Base-by-base conservation (phyloP, 1,140 invertebrate genomes). In the Anastrepha obliqua region DNA sequence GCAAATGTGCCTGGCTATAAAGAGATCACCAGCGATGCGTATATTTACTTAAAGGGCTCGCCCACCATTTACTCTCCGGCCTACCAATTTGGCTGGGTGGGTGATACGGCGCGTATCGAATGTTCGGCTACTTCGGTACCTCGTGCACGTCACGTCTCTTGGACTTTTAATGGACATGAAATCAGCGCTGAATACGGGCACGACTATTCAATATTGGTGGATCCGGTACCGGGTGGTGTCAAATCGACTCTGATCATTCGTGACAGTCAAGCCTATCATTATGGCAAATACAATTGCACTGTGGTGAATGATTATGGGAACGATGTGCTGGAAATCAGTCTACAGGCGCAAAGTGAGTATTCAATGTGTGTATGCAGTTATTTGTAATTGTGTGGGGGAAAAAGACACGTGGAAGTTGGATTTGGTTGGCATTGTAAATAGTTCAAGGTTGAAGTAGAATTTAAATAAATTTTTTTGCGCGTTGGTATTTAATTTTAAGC, bases 231-330 rank as follows among this genome's bases (percentile, higher is more conserved):
- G 2, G 95, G 95, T 20, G 96, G 96, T 0, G 94, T 95, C 89
- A 97, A 96, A 91, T 97, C 96, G 89, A 97, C 96, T 17, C 94
- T 99, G 59, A 96, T 98, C 88, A 97, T 99, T 86, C 94, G 96
- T 70, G 96, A 97, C 90, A 97, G 97, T 60, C 96, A 96, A 91
- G 95, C 96, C 47, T 95, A 95, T 90, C 98, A 99, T 93, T 99
- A 98, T 93, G 98, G 98, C 47, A 94, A 96, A 89, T 99, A 99
- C 94, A 99, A 98, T 94, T 99, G 98, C 93, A 97, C 97, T 42
- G 98, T 98, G 15, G 96, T 96, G 67, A 99, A 99, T 93, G 96
- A 96, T 87, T 98, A 97, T 91, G 98, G 98, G 64, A 96, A 96
- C 88, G 97, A 98, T 92, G 95, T 96, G 39, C 95, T 97, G 81